phyloP scores from a whole-genome alignment of 2,888 invertebrate species.

The Agapostemon virescens region DNA sequence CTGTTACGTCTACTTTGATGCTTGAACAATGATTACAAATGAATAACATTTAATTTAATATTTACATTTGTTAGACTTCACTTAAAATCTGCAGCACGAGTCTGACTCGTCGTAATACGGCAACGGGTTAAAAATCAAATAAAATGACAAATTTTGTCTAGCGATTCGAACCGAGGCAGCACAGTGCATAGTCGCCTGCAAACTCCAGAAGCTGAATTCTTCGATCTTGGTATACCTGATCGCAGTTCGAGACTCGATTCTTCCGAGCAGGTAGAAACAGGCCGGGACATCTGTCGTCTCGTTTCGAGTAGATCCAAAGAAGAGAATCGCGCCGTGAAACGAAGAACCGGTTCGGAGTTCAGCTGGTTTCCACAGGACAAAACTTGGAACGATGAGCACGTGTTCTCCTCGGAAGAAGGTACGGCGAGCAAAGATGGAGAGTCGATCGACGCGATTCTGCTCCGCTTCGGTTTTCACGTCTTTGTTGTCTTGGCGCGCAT shows the following conservation, averaged over 20 bases:
- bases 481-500: constrained; percentile 37
- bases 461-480: too few relatives aligned
- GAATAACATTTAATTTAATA: too few relatives aligned
- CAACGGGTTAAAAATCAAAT: neutral
- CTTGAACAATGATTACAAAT: too few relatives aligned
- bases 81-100: too few relatives aligned
- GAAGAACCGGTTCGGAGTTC: constrained; percentile 63
- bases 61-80: too few relatives aligned
- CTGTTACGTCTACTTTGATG: too few relatives aligned
- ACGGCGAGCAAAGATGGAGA: constrained; percentile 9
- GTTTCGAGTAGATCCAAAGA: constrained; percentile 40
- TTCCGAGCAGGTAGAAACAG: constrained; percentile 48
- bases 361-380: constrained; percentile 53
- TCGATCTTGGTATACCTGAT: neutral
- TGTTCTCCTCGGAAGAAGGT: constrained; percentile 48
- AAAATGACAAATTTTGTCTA: neutral
- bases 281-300: constrained; percentile 54
- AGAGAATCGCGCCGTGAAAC: constrained; percentile 40
- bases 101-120: too few relatives aligned
- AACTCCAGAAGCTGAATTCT: neutral
- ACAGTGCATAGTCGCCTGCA: neutral
- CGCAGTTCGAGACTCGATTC: constrained; percentile 20
- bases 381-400: constrained; percentile 51
- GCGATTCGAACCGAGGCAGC: neutral
- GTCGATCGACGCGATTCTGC: neutral